Evolutionary conservation across 2,797 vertebrate species (phyloP), one percentile per base, ranked within the genome.

Genomic region (Onychomys arenicola): DNA sequence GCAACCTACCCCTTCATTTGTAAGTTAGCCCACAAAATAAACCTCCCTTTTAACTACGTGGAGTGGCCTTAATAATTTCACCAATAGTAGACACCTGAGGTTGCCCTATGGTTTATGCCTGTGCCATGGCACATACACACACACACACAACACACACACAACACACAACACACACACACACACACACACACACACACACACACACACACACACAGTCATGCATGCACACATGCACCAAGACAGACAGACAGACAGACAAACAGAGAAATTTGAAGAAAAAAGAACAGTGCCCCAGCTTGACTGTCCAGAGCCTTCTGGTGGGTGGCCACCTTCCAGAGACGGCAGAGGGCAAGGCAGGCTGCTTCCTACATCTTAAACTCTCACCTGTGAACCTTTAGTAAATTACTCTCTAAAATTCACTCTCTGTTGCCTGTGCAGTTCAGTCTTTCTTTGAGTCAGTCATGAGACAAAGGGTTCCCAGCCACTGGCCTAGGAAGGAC

Each of bases 101-200:
- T 34, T 78, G 16, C 34, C 46, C 46, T 78, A 17, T 78, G 29
- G 52, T 52, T 32, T 34, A 46, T 52, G 46, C 76, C 32, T 52
- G 46, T 77, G 43, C 43, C 40, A 76, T 76, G 40, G 40, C 2
- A 16, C 25, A 32, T 1, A 9, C 29, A 2, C 3, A 4, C 4
- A 14, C 73, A 23, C n/a, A 10, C 17, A 5, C 21, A 2, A 16
- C 25, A 32, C 0, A 9, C 29, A 2, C 3, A 4, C 4, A 14
- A n/a, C 73, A 23, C n/a, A 10, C 17, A 5, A 21, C n/a, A 25
- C 37, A 2, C 23, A 13, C 23, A 40, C 71, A 71, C 67, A 21
- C 16, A 23, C 37, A 23, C 21, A 25, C 71, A 75, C 40, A 76
- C 73, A 76, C 40, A 76, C 21, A 12, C 19, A 40, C 21, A 40